Evolutionary conservation across 2,888 invertebrate genomes (phyloP).

Genomic region (Stenodera caucasica): DNA sequence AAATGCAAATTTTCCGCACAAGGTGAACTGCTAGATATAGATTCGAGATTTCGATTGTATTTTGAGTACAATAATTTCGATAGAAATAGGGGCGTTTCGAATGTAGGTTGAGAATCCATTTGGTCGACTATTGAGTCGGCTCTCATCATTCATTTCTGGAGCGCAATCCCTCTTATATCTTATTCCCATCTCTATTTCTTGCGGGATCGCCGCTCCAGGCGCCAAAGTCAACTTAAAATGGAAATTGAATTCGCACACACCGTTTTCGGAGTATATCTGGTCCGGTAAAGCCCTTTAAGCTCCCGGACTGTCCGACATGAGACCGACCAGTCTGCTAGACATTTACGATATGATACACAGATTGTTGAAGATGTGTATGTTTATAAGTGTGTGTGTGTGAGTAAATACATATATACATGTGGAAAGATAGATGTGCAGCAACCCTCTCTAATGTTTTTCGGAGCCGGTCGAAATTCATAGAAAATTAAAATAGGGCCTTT

Average conservation of each 20-base stretch:
- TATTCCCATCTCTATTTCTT: constrained; percentile 34
- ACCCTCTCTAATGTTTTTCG: neutral
- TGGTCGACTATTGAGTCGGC: constrained; percentile 35
- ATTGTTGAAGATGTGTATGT: constrained; percentile 25
- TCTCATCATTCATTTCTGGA: constrained; percentile 49
- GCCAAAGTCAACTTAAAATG: constrained; percentile 49
- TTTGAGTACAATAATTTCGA: too few relatives aligned
- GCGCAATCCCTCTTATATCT: constrained; percentile 45
- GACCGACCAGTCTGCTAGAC: neutral
- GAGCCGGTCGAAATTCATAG: neutral
- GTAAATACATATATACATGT: constrained; percentile 9
- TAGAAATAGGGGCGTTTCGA: too few relatives aligned
- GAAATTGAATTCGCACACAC: constrained; percentile 48
- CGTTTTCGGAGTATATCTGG: constrained; percentile 28
- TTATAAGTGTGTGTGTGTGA: constrained; percentile 17
- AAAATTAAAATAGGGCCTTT: neutral
- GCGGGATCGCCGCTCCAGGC: constrained; percentile 34
- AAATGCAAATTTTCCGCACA: too few relatives aligned
- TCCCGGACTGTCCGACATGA: constrained; percentile 19
- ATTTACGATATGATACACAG: neutral
- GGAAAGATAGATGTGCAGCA: constrained; percentile 1
- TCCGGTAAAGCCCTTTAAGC: constrained; percentile 30
- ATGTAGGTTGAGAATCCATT: too few relatives aligned
- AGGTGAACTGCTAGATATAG: too few relatives aligned
- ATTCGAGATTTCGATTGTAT: too few relatives aligned